Evolutionary conservation across 2,888 invertebrate genomes (phyloP), one percentile per base, ranked within the genome.

Genomic region (Ferrisia virgata): DNA sequence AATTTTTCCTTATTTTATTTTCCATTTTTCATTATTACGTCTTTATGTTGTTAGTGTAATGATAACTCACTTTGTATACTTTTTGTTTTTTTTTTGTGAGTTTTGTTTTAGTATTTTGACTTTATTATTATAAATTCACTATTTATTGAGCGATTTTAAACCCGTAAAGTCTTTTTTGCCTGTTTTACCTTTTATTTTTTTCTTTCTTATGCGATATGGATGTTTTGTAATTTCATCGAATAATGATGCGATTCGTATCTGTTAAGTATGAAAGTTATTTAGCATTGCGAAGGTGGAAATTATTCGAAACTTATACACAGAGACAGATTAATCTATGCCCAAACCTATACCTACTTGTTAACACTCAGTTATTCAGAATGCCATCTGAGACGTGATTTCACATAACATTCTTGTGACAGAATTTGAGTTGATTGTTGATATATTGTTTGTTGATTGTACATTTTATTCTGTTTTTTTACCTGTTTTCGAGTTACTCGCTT

Each of bases 1-100:
- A 83, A 47, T 83, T 82, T 64, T 69, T 40, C 69, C 25, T 39
- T 40, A 69, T 69, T 47, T 58, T 13, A 47, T 81, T 58, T 83
- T 72, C 15, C 47, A 18, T 58, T 83, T 72, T 22, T 40, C 31
- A 83, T 83, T 76, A 43, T 83, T 72, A 33, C 43, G 22, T 72
- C 39, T 83, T 64, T 64, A 76, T 18, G 72, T 76, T 76, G 72
- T 76, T 76, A 76, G 72, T 76, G 80, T 72, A 80, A 80, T 80
- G 80, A 69, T 33, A 72, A 76, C n/a, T 83, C 39, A 72, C 36
- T 82, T 43, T 83, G 69, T 83, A 72, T 82, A 83, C 43, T 78
- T 72, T 39, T 18, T 22, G 25, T 53, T 80, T 33, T 79, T 47
- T 80, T 47, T 80, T 80, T 47, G 33, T 80, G 47, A 31, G 47